A percentile compares a stretch with the other conserved stretches of the same genome.
These are phyloP conservation scores for Drosophila bunnanda DNA, from an alignment of 2,888 invertebrate genomes.

Conservation along the genomic window DNA sequence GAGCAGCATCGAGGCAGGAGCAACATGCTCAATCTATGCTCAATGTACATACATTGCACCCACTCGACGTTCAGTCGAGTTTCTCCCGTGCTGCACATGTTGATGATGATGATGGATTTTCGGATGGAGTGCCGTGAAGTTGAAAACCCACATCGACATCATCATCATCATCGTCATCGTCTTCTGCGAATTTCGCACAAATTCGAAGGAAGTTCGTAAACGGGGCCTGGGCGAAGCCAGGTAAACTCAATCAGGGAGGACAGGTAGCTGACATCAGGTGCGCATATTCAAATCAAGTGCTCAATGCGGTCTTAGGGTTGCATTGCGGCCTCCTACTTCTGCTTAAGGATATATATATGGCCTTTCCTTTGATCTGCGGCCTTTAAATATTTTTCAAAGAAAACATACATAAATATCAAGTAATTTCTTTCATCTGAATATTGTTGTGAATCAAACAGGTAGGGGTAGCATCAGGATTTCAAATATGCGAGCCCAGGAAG, in stretches of 20 bases:
- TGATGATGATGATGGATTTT: constrained; percentile 32
- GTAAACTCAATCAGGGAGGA: constrained; percentile 35
- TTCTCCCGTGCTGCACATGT: neutral
- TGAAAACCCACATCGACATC: constrained; percentile 34
- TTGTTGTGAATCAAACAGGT: constrained; percentile 19
- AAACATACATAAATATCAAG: constrained; percentile 8
- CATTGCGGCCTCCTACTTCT: constrained; percentile 1
- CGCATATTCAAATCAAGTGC: constrained; percentile 38
- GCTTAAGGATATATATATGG: constrained; percentile 8
- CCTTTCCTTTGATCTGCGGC: constrained; percentile 26
- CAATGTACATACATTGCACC: constrained; percentile 11
- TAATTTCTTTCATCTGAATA: constrained; percentile 21
- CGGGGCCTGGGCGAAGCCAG: constrained; percentile 6
- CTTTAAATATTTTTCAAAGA: constrained; percentile 23
- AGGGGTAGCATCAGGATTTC: neutral
- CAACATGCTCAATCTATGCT: constrained; percentile 10
- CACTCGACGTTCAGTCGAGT: neutral
- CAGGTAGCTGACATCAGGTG: constrained; percentile 33
- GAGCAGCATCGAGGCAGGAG: neutral
- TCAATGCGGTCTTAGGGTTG: constrained; percentile 17
- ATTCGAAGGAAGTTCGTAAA: constrained; percentile 18
- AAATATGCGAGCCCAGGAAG: constrained; percentile 1
- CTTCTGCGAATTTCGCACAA: constrained; percentile 4
- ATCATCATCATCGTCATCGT: constrained; percentile 6
- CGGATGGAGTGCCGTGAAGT: constrained; percentile 29